phyloP scores from a whole-genome alignment of 2,113 vertebrate species.

The Diglossa brunneiventris region DNA sequence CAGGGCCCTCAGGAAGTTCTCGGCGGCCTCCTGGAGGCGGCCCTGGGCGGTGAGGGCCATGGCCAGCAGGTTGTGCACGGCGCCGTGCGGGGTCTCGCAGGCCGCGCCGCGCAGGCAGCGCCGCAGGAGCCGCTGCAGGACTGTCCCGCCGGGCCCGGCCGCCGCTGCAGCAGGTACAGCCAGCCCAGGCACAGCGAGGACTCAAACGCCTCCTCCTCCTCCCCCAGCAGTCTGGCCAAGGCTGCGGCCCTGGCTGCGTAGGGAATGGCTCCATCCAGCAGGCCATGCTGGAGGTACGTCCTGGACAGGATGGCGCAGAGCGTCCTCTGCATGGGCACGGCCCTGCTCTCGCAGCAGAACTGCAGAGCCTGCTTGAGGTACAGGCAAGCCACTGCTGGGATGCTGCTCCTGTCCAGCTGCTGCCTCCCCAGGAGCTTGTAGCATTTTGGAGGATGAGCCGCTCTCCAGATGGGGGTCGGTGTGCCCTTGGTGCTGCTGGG shows the following conservation, averaged over 20 bases:
- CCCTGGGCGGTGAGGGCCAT: slow-evolving; percentile 80
- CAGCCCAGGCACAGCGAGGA: slow-evolving; percentile 86
- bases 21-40: slow-evolving; percentile 73
- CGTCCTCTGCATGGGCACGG: slow-evolving; percentile 77
- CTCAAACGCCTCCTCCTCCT: slow-evolving; percentile 89
- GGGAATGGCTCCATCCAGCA: slow-evolving; percentile 73
- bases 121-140: slow-evolving; percentile 77
- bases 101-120: slow-evolving; percentile 79
- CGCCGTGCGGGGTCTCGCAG: slow-evolving; percentile 79
- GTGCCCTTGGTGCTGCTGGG: slow-evolving; percentile 58
- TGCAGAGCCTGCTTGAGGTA: slow-evolving; percentile 83
- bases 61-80: slow-evolving; percentile 90
- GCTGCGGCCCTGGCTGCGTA: slow-evolving; percentile 80
- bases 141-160: slow-evolving; percentile 68
- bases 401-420: slow-evolving; percentile 67
- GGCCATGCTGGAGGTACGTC: slow-evolving; percentile 83
- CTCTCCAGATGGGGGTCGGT: slow-evolving; percentile 77
- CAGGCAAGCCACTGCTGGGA: slow-evolving; percentile 83
- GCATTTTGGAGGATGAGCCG: slow-evolving; percentile 83
- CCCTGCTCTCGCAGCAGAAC: slow-evolving; percentile 70
- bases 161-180: slow-evolving; percentile 80
- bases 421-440: slow-evolving; percentile 71
- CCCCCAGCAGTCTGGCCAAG: slow-evolving; percentile 75
- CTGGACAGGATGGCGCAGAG: slow-evolving; percentile 84
- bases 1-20: slow-evolving; percentile 81